phyloP scores from a whole-genome alignment of 2,113 vertebrate genomes.

The Ciconia stormi region DNA sequence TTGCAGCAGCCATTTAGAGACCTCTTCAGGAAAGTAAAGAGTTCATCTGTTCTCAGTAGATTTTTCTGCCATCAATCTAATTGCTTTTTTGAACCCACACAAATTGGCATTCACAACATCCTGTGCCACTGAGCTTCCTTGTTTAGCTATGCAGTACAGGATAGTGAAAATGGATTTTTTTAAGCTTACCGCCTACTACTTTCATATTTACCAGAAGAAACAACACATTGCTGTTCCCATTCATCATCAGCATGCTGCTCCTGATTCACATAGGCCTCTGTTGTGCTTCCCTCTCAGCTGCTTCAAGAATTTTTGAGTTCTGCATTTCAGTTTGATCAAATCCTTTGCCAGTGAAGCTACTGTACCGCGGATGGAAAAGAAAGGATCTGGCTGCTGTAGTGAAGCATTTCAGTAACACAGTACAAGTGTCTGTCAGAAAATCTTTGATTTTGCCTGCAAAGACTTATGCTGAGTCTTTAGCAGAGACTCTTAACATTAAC shows the following conservation, averaged over 20 bases:
- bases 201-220: slow-evolving; percentile 21
- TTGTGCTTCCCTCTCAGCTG: not conserved
- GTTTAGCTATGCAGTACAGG: not conserved
- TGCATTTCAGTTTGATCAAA: not conserved
- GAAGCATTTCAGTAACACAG: not conserved
- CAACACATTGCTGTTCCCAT: not conserved
- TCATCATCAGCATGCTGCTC: not conserved
- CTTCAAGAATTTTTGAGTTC: slow-evolving; percentile 8
- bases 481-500: not conserved
- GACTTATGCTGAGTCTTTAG: not conserved
- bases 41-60: not conserved
- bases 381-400: not conserved
- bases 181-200: not conserved
- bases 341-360: not conserved
- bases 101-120: not conserved
- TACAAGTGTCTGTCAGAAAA: not conserved
- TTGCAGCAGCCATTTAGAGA: not conserved
- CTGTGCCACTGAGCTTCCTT: not conserved
- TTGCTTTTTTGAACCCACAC: not conserved
- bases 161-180: not conserved
- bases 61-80: not conserved
- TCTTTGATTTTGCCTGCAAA: not conserved
- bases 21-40: not conserved
- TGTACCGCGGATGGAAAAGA: not conserved
- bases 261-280: not conserved